Conservation (phyloP, 2,888 invertebrate genomes). For the Eulithis prunata region DNA sequence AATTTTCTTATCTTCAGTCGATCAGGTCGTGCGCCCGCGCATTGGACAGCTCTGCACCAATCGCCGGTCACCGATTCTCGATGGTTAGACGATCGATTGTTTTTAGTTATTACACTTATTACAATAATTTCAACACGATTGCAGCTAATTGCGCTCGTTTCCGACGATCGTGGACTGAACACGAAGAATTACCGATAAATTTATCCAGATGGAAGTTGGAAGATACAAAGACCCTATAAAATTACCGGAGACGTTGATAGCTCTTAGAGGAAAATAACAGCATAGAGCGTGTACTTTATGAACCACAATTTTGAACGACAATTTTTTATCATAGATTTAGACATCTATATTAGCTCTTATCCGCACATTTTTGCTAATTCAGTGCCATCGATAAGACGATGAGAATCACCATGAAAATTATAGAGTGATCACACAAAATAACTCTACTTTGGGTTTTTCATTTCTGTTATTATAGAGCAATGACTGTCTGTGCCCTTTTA, state of each 20-base stretch:
- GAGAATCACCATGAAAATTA: too few species aligned
- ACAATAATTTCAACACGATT: slow-evolving; percentile 82
- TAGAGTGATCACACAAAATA: too few species aligned
- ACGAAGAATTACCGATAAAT: slow-evolving; percentile 67
- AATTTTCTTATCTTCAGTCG: slow-evolving; percentile 78
- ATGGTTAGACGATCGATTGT: slow-evolving; percentile 77
- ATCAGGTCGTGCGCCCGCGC: slow-evolving; percentile 76
- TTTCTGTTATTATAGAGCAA: too few species aligned
- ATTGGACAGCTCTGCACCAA: slow-evolving; percentile 78
- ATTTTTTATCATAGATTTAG: too few species aligned
- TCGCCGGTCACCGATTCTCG: slow-evolving; percentile 66
- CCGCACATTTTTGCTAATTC: too few species aligned
- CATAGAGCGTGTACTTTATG: slow-evolving; percentile 8
- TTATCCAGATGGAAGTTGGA: slow-evolving; percentile 53
- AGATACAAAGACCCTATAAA: slow-evolving; percentile 43
- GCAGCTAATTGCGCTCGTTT: slow-evolving; percentile 80
- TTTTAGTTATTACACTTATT: slow-evolving; percentile 83
- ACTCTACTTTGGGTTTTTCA: too few species aligned
- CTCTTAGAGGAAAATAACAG: slow-evolving; percentile 26
- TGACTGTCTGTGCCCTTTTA: too few species aligned
- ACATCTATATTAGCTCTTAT: too few species aligned
- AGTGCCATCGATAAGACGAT: too few species aligned
- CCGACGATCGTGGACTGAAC: slow-evolving; percentile 70
- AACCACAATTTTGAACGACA: background rate
- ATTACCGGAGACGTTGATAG: slow-evolving; percentile 22